Conservation (phyloP, 2,888 invertebrate species). For the Psylliodes chrysocephalus region DNA sequence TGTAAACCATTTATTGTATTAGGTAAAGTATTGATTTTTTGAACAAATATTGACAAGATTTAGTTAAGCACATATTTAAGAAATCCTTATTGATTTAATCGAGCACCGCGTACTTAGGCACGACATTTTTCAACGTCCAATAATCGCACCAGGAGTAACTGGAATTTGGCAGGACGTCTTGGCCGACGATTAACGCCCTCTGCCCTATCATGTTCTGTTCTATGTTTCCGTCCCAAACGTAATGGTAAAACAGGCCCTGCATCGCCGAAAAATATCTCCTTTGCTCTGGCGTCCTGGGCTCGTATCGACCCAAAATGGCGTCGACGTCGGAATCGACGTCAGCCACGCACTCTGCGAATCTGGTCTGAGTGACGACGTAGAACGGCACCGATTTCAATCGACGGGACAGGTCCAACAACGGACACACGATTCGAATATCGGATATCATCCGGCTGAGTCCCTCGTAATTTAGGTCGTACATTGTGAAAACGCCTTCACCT, state of each 20-base stretch:
- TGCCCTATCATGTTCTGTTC: slow-evolving; percentile 69
- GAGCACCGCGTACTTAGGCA: slow-evolving; percentile 78
- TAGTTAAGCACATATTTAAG: too few species aligned
- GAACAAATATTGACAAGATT: too few species aligned
- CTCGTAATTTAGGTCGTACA: slow-evolving; percentile 74
- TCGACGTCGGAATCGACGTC: slow-evolving; percentile 75
- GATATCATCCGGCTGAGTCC: slow-evolving; percentile 80
- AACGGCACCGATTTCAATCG: slow-evolving; percentile 74
- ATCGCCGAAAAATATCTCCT: slow-evolving; percentile 80
- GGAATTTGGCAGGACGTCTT: slow-evolving; percentile 73
- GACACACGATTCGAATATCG: slow-evolving; percentile 83
- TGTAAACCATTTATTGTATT: too few species aligned
- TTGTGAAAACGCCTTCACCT: slow-evolving; percentile 70
- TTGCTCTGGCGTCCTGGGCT: slow-evolving; percentile 78
- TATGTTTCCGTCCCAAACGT: slow-evolving; percentile 80
- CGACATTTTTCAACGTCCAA: slow-evolving; percentile 80
- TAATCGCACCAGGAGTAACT: slow-evolving; percentile 80
- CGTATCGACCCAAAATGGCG: slow-evolving; percentile 80
- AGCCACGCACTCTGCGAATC: slow-evolving; percentile 62
- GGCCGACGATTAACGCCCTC: slow-evolving; percentile 74
- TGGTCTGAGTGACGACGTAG: slow-evolving; percentile 78
- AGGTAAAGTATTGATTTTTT: too few species aligned
- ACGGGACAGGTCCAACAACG: slow-evolving; percentile 75
- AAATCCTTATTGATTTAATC: too few species aligned
- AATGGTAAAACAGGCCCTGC: slow-evolving; percentile 85